These are phyloP conservation scores for Stramonita haemastoma DNA, from an alignment of 2,888 invertebrate species.

Conservation along the genomic window DNA sequence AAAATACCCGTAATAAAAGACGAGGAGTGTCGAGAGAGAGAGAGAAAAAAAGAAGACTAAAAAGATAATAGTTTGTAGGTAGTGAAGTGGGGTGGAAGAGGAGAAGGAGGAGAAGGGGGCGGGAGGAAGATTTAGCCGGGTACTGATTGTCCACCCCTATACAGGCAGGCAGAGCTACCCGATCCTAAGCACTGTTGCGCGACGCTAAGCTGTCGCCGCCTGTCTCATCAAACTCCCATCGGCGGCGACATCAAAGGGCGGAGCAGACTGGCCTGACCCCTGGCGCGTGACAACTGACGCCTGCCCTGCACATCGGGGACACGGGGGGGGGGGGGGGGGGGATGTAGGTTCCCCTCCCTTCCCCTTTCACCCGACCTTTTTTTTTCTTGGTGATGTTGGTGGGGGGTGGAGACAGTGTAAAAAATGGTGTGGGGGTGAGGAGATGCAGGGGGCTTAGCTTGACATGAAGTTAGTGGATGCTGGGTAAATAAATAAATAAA, in stretches of 20 bases:
- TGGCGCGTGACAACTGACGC: neutral
- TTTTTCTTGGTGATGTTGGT: too few species aligned
- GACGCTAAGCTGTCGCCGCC: conserved; percentile 14
- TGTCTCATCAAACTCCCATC: conserved; percentile 23
- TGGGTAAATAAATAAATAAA: too few species aligned
- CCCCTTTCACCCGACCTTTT: too few species aligned
- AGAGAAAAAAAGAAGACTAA: neutral
- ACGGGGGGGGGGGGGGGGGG: neutral
- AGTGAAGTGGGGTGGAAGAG: too few species aligned
- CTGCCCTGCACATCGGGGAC: neutral
- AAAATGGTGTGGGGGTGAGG: too few species aligned
- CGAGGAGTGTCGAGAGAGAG: neutral
- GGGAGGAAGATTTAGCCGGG: neutral
- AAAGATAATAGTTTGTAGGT: too few species aligned
- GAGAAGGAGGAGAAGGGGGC: neutral
- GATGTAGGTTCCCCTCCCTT: neutral
- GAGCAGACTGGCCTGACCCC: neutral
- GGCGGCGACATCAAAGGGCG: conserved; percentile 14
- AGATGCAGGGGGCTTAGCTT: too few species aligned
- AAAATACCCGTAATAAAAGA: neutral
- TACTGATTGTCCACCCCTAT: conserved; percentile 9
- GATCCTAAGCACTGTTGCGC: neutral
- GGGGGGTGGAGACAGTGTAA: too few species aligned
- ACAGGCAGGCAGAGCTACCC: conserved; percentile 12
- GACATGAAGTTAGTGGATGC: too few species aligned